phyloP scores from a whole-genome alignment of 2,888 invertebrate genomes.

The Dasypolia templi region DNA sequence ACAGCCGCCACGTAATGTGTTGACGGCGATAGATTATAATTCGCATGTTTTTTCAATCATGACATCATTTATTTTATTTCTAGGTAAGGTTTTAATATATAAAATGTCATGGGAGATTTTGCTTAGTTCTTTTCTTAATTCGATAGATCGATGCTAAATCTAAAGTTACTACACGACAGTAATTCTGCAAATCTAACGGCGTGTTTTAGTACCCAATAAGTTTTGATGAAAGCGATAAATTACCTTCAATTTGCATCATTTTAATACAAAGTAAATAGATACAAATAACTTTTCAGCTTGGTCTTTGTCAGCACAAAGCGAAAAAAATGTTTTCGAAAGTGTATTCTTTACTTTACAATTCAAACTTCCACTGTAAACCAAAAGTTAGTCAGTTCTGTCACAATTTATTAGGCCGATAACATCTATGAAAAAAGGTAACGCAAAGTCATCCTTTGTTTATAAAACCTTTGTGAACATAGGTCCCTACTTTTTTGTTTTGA shows the following conservation, averaged over 20 bases:
- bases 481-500: conserved; percentile 3
- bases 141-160: background rate
- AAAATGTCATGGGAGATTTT: background rate
- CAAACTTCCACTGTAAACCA: conserved; percentile 43
- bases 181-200: no score
- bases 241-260: background rate
- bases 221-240: background rate
- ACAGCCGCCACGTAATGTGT: conserved; percentile 80
- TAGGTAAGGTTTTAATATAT: conserved; percentile 16
- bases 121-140: background rate
- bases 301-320: background rate
- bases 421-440: conserved; percentile 25
- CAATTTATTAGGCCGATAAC: conserved; percentile 36
- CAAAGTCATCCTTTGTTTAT: conserved; percentile 20
- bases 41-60: conserved; percentile 66
- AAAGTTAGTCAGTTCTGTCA: conserved; percentile 25
- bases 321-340: background rate
- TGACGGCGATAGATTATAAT: conserved; percentile 74
- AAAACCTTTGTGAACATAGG: conserved; percentile 16
- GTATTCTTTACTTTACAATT: conserved; percentile 9
- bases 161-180: background rate
- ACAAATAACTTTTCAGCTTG: conserved; percentile 4
- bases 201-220: background rate
- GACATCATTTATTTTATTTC: conserved; percentile 53
- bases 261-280: background rate